Percentiles rank a stretch among this genome's conserved stretches.
Conservation (phyloP, 2,888 invertebrate genomes). For the Thecophora atra region DNA sequence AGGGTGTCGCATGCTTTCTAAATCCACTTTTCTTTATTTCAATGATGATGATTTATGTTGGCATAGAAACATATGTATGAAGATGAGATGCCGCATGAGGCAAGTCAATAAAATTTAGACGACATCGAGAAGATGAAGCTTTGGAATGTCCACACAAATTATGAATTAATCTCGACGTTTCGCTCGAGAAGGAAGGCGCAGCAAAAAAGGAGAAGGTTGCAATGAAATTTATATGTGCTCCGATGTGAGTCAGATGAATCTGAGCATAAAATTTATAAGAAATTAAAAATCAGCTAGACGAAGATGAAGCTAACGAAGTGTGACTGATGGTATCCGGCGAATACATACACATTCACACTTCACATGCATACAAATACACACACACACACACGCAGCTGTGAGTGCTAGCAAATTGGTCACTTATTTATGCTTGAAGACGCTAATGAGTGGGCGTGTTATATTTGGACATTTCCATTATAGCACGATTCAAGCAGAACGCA, state of each 20-base stretch:
- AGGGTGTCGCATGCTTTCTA: too few relatives aligned
- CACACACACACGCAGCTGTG: neutral
- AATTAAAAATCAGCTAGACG: slow-evolving; percentile 25
- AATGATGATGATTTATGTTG: too few relatives aligned
- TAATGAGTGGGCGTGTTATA: slow-evolving; percentile 51
- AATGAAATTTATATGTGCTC: neutral
- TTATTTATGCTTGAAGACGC: slow-evolving; percentile 37
- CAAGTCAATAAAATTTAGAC: slow-evolving; percentile 8
- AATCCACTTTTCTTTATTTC: too few relatives aligned
- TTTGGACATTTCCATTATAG: slow-evolving; percentile 55
- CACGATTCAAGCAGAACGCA: slow-evolving; percentile 58
- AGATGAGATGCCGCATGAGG: neutral
- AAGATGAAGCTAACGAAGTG: slow-evolving; percentile 31
- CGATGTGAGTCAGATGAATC: neutral
- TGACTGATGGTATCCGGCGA: slow-evolving; percentile 35
- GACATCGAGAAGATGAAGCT: slow-evolving; percentile 19
- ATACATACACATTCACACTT: slow-evolving; percentile 12
- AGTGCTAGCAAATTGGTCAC: slow-evolving; percentile 43
- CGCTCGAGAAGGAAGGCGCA: neutral
- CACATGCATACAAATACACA: slow-evolving; percentile 4
- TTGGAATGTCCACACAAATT: slow-evolving; percentile 40
- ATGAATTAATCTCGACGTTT: slow-evolving; percentile 35
- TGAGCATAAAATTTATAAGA: slow-evolving; percentile 5
- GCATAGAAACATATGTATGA: neutral
- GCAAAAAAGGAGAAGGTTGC: neutral